These are phyloP conservation scores for Myiotriccus ornatus DNA, from an alignment of 2,797 vertebrate species.

Conservation along the genomic window DNA sequence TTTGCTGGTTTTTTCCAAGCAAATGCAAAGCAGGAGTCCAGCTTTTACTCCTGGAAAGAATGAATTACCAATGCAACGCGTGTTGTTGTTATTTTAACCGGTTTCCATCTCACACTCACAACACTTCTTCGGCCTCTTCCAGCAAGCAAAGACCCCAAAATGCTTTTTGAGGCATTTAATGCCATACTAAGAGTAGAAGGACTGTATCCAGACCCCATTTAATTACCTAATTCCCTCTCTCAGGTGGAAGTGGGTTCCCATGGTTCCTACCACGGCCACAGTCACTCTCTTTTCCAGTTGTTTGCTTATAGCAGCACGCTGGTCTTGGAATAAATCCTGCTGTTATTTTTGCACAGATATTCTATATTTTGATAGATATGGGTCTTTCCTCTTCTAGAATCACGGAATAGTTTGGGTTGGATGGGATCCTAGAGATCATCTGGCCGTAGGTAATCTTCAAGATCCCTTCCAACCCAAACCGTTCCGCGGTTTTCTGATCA, in stretches of 20 bases:
- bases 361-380: background rate
- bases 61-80: background rate
- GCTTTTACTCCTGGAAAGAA: background rate
- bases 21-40: background rate
- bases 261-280: background rate
- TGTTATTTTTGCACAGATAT: background rate
- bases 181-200: background rate
- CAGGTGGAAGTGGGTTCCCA: conserved; percentile 52
- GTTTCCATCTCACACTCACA: background rate
- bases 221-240: conserved; percentile 59
- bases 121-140: background rate
- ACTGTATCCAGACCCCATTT: background rate
- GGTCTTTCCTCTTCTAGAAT: background rate
- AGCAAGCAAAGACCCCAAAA: conserved; percentile 3
- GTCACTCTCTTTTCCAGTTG: background rate
- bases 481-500: fast-evolving
- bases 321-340: background rate
- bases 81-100: background rate
- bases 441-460: background rate
- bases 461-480: background rate
- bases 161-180: conserved; percentile 52
- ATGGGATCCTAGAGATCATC: background rate
- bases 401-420: background rate
- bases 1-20: background rate
- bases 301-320: background rate